Evolutionary conservation across 2,888 invertebrate species (phyloP), one percentile per base, ranked within the genome.

Genomic region (Yponomeuta malinellus): DNA sequence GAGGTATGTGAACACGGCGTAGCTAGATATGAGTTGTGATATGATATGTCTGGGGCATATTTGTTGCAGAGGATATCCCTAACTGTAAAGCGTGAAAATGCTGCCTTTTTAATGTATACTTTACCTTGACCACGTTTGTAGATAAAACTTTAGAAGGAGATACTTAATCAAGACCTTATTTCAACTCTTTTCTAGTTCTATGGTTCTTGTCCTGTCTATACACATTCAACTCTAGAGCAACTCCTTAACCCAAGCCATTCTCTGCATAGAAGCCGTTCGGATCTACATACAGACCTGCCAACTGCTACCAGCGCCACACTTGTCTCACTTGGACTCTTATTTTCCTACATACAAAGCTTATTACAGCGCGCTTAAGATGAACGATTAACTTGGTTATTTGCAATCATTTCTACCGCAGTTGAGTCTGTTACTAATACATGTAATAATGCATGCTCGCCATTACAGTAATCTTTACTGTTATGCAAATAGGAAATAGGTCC

Each of bases 261-360:
- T 69, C 69, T 37, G 69, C 63, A 69, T 69, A 69, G 69, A 69
- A 69, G 69, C 63, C 37, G 68, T 52, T 52, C 23, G 63, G 69
- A 69, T 63, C 69, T 69, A 63, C 69, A 69, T 69, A 63, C 69
- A 63, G 8, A n/a, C n/a, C 68, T 31, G 68, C 52, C 52, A 48
- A 52, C 68, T 65, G 12, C 29, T 10, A 31, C 65, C 33, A 48
- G 6, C 23, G 29, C 52, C 8, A 29, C n/a, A 31, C 52, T 48
- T 31, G 29, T 29, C 48, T 23, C 52, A 31, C 68, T 52, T 10
- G 12, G 10, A 33, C 67, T n/a, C 67, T 6, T 37, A 37, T 15
- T 6, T n/a, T 10, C 68, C n/a, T 59, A 68, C 8, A 12, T 29
- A n/a, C 3, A 68, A 68, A 10, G 29, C 3, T 31, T 10, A 43